phyloP scores from a whole-genome alignment of 2,113 vertebrate species.

The Gambusia holbrooki region DNA sequence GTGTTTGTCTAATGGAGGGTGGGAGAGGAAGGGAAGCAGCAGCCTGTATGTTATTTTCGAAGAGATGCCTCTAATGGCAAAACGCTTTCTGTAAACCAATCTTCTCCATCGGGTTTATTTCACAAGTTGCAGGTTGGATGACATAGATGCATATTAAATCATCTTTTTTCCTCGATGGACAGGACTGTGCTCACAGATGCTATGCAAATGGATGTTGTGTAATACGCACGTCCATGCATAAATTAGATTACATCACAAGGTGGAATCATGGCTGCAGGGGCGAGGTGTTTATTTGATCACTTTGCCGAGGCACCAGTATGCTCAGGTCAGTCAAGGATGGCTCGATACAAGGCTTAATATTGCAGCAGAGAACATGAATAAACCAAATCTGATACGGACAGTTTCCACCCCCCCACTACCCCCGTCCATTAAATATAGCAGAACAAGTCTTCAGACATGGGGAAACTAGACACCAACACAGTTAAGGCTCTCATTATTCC shows the following conservation, averaged over 20 bases:
- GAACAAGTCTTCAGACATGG: constrained; percentile 30
- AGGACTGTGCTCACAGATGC: constrained; percentile 40
- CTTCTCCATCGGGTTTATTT: neutral
- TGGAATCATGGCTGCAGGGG: constrained; percentile 29
- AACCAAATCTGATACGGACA: constrained; percentile 71
- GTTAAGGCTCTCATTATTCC: constrained; percentile 18
- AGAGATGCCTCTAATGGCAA: neutral
- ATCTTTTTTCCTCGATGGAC: constrained; percentile 13
- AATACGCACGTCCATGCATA: constrained; percentile 45
- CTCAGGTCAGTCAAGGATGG: constrained; percentile 70
- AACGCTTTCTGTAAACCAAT: neutral
- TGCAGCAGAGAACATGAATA: constrained; percentile 75
- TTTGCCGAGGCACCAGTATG: constrained; percentile 51
- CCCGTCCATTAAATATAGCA: constrained; percentile 64
- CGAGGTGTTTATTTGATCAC: constrained; percentile 29
- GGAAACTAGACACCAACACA: constrained; percentile 42
- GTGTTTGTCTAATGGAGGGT: neutral
- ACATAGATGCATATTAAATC: constrained; percentile 26
- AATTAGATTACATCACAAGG: constrained; percentile 42
- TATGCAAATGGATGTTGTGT: constrained; percentile 50
- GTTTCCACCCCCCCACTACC: constrained; percentile 50
- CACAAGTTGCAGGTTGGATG: neutral
- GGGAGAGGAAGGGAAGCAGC: neutral
- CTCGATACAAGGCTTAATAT: constrained; percentile 73
- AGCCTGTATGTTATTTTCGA: neutral